phyloP scores from a whole-genome alignment of 1,140 invertebrate genomes.

The Ephestia elutella region DNA sequence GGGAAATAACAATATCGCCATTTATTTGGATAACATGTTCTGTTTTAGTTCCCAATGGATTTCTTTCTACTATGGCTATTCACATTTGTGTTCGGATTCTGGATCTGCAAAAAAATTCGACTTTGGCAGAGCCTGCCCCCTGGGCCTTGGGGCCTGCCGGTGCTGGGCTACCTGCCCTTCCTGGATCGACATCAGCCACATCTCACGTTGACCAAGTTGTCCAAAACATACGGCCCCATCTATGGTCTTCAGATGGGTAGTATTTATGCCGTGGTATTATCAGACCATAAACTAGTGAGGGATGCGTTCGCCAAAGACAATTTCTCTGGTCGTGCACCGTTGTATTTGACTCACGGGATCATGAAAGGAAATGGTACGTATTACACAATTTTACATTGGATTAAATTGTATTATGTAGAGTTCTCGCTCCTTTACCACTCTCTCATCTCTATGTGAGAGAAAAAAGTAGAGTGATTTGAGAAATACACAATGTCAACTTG shows the following conservation, averaged over 20 bases:
- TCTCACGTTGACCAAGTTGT: slow-evolving; percentile 78
- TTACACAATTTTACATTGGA: not conserved
- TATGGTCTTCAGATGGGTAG: slow-evolving; percentile 83
- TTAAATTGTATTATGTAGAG: too few species aligned
- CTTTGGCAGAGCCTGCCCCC: slow-evolving; percentile 77
- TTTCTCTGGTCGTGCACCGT: slow-evolving; percentile 83
- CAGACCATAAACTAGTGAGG: slow-evolving; percentile 81
- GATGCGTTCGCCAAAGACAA: slow-evolving; percentile 81
- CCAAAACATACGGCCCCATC: slow-evolving; percentile 80
- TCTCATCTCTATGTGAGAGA: too few species aligned
- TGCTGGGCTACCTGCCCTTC: slow-evolving; percentile 86
- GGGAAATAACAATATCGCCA: too few species aligned
- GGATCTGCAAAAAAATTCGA: slow-evolving; percentile 58
- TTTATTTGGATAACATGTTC: slow-evolving; percentile 1
- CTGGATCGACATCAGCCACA: slow-evolving; percentile 81
- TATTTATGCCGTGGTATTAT: slow-evolving; percentile 82
- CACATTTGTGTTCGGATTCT: slow-evolving; percentile 55
- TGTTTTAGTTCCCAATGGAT: slow-evolving; percentile 54
- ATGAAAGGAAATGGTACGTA: slow-evolving; percentile 88
- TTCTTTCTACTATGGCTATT: slow-evolving; percentile 48
- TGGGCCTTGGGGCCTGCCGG: slow-evolving; percentile 84
- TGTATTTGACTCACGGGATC: slow-evolving; percentile 88
- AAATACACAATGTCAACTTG: too few species aligned
- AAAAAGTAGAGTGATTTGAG: too few species aligned
- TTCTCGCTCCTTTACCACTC: too few species aligned